These are phyloP conservation scores for Crenichthys baileyi DNA, from an alignment of 2,797 vertebrate genomes.

Conservation along the genomic window DNA sequence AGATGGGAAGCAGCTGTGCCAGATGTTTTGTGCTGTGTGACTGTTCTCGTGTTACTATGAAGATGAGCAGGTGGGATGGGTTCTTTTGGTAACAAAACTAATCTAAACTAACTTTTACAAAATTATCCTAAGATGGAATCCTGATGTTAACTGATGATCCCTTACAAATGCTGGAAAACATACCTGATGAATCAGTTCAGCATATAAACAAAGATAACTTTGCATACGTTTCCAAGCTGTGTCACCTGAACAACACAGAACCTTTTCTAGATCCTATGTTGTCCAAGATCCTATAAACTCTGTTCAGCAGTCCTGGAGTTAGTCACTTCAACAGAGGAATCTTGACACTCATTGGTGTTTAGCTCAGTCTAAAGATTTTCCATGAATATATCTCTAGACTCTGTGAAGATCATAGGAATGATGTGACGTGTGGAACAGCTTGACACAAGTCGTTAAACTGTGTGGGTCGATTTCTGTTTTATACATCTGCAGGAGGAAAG, in stretches of 20 bases:
- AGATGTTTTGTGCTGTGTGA: constrained; percentile 5
- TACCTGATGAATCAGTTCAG: background rate
- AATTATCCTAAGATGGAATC: background rate
- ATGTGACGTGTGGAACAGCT: constrained; percentile 42
- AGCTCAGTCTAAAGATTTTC: constrained; percentile 37
- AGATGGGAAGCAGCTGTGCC: constrained; percentile 4
- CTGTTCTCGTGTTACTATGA: background rate
- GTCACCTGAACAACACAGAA: constrained; percentile 16
- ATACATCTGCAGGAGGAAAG: background rate
- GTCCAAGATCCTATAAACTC: constrained; percentile 32
- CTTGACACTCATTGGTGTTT: constrained; percentile 49
- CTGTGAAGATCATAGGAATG: constrained; percentile 43
- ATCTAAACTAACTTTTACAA: background rate
- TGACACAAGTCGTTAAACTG: background rate
- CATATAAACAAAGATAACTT: background rate
- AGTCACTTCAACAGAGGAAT: constrained; percentile 60
- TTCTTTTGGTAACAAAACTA: background rate
- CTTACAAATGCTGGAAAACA: background rate
- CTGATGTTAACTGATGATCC: background rate
- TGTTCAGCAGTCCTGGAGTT: constrained; percentile 33
- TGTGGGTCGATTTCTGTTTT: background rate
- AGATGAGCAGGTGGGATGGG: constrained; percentile 3
- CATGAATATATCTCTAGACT: constrained; percentile 44
- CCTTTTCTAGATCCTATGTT: constrained; percentile 13
- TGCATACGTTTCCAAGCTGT: background rate